A percentile compares a stretch with the other conserved stretches of the same genome.
Conservation (phyloP, 2,113 vertebrate species). For the Chauna torquata region DNA sequence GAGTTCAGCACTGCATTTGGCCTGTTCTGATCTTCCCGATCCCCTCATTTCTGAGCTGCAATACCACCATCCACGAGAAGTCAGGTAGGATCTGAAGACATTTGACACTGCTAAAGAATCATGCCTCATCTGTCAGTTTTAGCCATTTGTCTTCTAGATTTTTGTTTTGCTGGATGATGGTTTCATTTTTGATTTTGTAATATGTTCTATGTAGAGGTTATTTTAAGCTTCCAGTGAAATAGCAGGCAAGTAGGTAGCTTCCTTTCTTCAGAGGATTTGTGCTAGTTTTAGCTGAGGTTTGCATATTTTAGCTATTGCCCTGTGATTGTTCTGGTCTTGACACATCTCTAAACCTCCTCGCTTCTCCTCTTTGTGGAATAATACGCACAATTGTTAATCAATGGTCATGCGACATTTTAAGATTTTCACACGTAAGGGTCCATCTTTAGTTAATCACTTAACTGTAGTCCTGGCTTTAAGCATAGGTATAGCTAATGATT, state of each 20-base stretch:
- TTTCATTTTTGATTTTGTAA: not conserved
- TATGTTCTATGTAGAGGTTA: not conserved
- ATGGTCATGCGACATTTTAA: not conserved
- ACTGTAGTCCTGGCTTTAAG: not conserved
- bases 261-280: not conserved
- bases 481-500: not conserved
- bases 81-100: not conserved
- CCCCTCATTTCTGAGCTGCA: not conserved
- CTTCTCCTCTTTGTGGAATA: not conserved
- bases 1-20: not conserved
- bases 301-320: not conserved
- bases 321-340: not conserved
- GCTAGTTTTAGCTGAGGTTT: not conserved
- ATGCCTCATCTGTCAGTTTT: not conserved
- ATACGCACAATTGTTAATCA: not conserved
- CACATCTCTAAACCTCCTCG: not conserved
- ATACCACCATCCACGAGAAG: not conserved
- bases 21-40: not conserved
- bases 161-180: not conserved
- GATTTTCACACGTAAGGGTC: not conserved
- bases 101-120: not conserved
- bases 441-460: not conserved
- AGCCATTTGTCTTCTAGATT: not conserved
- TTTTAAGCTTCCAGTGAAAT: not conserved
- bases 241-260: not conserved